Base-by-base conservation (phyloP, 2,113 vertebrate genomes). In the Heliornis fulica region DNA sequence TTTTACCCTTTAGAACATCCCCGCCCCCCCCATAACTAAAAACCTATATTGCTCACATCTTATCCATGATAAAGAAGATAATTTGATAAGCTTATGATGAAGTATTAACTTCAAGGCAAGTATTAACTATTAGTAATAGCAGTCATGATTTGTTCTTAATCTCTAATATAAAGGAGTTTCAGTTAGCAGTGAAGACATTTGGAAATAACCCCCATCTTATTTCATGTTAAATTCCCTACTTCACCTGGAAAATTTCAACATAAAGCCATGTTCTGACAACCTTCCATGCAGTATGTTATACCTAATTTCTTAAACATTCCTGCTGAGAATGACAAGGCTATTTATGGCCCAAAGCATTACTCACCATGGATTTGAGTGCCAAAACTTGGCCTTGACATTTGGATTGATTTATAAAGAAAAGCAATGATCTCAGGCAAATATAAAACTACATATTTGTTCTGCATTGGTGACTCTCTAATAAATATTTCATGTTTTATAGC, bases 401-500 rank as follows among this genome's bases (percentile, higher is more conserved):
- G 38, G 59, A 87, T 92, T 94, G 76, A 91, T 92, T 93, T 93
- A 41, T 38, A 93, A 85, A 66, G 41, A 78, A 64, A 81, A 90
- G 48, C 74, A 87, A 70, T 92, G 0, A 89, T 72, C 57, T 89
- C 74, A 94, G 51, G 56, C 63, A 74, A 88, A 91, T 71, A 46
- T 18, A 74, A 20, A 83, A 41, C 29, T 80, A 59, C 17, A 29
- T 28, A 57, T 65, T 92, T 59, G 17, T 68, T 87, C 56, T 90
- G 61, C 45, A 91, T 90, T 2, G 2, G 38, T 85, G 86, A 83
- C 65, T 85, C 34, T 77, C 89, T 96, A 84, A 91, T 77, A 90
- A 91, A 80, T 90, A 69, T 79, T 94, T 92, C 38, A 43, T 97
- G 34, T 97, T 95, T 97, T 95, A 69, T 94, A 99, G 99, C 98